These are phyloP conservation scores for Craseonycteris thonglongyai DNA, from an alignment of 2,113 vertebrate genomes.

Conservation along the genomic window DNA sequence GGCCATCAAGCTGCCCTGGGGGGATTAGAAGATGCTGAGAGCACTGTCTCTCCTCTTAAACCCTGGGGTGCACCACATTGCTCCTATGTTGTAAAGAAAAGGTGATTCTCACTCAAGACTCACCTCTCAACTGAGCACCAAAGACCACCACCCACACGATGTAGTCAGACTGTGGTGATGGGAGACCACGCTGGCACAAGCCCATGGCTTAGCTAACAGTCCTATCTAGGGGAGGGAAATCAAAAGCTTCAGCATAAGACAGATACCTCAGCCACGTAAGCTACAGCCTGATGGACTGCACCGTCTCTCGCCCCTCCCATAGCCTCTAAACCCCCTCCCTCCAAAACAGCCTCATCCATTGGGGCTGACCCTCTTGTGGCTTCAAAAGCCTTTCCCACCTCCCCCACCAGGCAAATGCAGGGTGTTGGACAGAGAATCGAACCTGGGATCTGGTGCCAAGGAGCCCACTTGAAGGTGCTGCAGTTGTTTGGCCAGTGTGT, in stretches of 20 bases:
- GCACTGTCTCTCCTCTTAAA: neutral
- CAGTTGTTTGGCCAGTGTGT: conserved; percentile 48
- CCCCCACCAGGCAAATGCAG: neutral
- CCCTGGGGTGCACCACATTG: neutral
- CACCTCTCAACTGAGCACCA: neutral
- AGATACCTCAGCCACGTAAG: neutral
- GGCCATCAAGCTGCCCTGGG: neutral
- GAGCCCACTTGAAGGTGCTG: neutral
- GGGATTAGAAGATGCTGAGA: neutral
- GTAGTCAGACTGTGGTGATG: fast-evolving
- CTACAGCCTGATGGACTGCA: neutral
- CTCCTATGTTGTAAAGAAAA: neutral
- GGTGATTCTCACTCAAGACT: neutral
- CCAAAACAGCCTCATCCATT: too few species aligned
- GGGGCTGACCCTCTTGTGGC: neutral
- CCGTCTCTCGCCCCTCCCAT: neutral
- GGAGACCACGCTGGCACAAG: neutral
- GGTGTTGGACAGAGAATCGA: neutral
- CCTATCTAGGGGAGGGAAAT: neutral
- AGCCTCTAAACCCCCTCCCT: fast-evolving
- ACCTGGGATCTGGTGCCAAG: neutral
- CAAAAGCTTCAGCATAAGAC: neutral
- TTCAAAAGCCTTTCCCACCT: neutral
- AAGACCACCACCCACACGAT: neutral
- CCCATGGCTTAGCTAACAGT: neutral